A percentile compares a stretch with the other conserved stretches of the same genome.
phyloP scores from a whole-genome alignment of 1,140 invertebrate species.

The Panagrolaimus sp. region DNA sequence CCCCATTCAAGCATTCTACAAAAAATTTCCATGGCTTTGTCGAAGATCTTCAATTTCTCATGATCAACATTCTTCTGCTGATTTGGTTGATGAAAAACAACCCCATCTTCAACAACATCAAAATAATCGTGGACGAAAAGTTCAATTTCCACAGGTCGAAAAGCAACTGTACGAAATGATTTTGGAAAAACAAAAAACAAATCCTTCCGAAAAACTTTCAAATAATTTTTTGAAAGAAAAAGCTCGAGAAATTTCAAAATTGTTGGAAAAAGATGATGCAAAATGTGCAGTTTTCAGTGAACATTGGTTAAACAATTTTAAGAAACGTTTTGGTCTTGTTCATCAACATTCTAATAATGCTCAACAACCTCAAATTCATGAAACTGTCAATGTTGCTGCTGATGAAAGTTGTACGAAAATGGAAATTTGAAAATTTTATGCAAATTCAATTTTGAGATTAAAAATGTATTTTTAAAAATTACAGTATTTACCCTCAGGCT shows the following conservation, averaged over 20 bases:
- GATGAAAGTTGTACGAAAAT: too few relatives aligned
- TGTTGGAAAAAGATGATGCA: neutral
- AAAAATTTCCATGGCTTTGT: conserved; percentile 33
- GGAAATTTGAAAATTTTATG: too few relatives aligned
- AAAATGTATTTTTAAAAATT: too few relatives aligned
- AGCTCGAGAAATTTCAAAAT: neutral
- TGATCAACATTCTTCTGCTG: neutral
- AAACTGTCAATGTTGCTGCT: too few relatives aligned
- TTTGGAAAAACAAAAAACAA: neutral
- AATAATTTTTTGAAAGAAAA: conserved; percentile 13
- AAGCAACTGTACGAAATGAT: neutral
- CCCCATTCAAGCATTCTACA: conserved; percentile 44
- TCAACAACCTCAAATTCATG: too few relatives aligned
- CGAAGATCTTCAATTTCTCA: neutral
- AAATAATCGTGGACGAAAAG: conserved; percentile 1
- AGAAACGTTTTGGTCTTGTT: conserved; percentile 12
- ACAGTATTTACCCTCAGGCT: too few relatives aligned
- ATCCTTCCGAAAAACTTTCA: conserved; percentile 11
- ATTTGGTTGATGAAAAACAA: neutral
- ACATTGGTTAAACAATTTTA: conserved; percentile 20
- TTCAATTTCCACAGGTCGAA: neutral
- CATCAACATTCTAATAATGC: neutral
- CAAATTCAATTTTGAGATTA: too few relatives aligned
- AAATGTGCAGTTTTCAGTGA: conserved; percentile 1
- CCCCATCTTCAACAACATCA: neutral